Conservation (phyloP, 2,888 invertebrate species). For the Onchidella celtica region DNA sequence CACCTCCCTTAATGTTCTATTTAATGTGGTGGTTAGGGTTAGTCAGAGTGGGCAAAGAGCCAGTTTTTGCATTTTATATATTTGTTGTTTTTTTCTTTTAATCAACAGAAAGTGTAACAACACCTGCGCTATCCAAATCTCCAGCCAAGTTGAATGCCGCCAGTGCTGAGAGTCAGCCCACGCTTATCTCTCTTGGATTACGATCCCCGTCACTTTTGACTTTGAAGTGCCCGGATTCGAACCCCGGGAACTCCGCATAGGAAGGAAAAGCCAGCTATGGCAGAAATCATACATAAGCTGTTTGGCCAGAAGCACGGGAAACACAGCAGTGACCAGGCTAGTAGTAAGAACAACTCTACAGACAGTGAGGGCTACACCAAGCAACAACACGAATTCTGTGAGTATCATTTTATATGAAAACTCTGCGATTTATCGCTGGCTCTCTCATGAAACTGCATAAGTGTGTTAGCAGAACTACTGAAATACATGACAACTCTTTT, state of each 20-base stretch:
- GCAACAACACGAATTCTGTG: conserved; percentile 54
- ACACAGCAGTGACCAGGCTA: conserved; percentile 23
- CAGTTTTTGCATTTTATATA: too few relatives aligned
- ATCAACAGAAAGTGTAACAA: not conserved
- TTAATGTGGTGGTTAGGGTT: too few relatives aligned
- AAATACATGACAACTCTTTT: too few relatives aligned
- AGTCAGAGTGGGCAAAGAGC: too few relatives aligned
- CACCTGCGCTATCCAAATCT: not conserved
- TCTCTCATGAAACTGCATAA: too few relatives aligned
- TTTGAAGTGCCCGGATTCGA: not conserved
- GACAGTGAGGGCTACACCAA: conserved; percentile 55
- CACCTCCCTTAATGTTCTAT: too few relatives aligned
- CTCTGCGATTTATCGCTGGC: too few relatives aligned
- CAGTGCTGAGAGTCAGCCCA: not conserved
- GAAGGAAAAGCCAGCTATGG: conserved; percentile 54
- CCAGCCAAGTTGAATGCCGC: not conserved
- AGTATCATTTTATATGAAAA: too few relatives aligned
- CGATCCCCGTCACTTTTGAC: not conserved
- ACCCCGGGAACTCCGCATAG: not conserved
- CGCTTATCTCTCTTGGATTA: not conserved
- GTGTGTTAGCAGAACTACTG: too few relatives aligned
- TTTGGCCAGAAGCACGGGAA: conserved; percentile 55
- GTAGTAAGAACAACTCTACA: conserved; percentile 13
- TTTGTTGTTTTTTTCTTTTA: not conserved
- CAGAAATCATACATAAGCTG: conserved; percentile 69